Base-by-base conservation (phyloP, 2,797 vertebrate genomes). In the Australoheros facetus region DNA sequence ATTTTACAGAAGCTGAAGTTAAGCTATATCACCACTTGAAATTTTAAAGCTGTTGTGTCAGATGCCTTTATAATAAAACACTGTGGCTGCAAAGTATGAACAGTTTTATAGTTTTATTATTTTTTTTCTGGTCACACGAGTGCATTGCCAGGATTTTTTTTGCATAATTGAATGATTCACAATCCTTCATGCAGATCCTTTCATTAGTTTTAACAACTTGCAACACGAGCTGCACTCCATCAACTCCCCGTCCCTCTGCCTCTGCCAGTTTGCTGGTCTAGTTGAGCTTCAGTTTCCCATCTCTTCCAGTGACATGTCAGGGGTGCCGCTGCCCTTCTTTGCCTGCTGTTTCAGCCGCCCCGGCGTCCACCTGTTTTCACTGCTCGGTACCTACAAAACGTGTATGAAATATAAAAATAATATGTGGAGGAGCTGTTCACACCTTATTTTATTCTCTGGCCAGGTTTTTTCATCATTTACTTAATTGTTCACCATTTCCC, bases 81-180 rank as follows among this genome's bases (percentile, higher is more conserved):
- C 64, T n/a, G n/a, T 23, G 37, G 37, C 55, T 73, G 30, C 17
- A 69, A 69, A 69, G 16, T 30, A 69, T 23, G 30, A 37, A 57
- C n/a, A 64, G 34, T 30, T 69, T 30, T 69, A 30, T 17, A 69
- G 16, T 8, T 51, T 17, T 2, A 11, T n/a, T n/a, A 26, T 19
- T 69, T 66, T 48, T 69, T 69, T 45, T 28, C 59, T n/a, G 26
- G 23, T 69, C 28, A 10, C 26, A 30, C 3, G 48, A 6, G 17
- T 54, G 10, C 7, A 7, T 57, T 72, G 2, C 10, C 12, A 55
- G 66, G 45, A 71, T 37, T 45, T 32, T 32, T 57, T 78, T 75
- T 80, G n/a, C 71, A 42, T 71, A 66, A 56, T 74, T 37, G 60
- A 45, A 8, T 64, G 21, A 64, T 48, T 66, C 16, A 12, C 42